Evolutionary conservation across 2,797 vertebrate species (phyloP).

Genomic region (Myotis pilosus): DNA sequence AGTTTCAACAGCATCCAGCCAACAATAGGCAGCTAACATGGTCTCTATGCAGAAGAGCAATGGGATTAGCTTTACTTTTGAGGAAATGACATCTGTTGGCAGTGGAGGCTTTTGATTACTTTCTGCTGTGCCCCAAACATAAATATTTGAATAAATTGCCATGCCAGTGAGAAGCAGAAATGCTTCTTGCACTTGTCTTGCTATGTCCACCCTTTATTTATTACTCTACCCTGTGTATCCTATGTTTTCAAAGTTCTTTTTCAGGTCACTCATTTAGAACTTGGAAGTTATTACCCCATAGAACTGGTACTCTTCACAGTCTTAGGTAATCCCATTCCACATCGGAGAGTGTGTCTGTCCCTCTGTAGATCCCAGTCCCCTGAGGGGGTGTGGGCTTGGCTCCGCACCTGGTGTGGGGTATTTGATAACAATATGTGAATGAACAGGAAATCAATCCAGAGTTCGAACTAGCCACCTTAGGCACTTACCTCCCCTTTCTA

Average conservation of each 20-base stretch:
- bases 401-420: too few relatives aligned
- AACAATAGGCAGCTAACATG: not conserved
- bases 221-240: rapidly evolving
- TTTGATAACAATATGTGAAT: not conserved
- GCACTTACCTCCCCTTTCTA: not conserved
- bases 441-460: not conserved
- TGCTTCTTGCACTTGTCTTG: not conserved
- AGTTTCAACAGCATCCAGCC: not conserved
- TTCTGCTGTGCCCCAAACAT: not conserved
- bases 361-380: not conserved
- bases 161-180: not conserved
- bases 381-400: not conserved
- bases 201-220: not conserved
- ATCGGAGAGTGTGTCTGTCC: not conserved
- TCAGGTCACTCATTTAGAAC: not conserved
- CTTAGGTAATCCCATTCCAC: not conserved
- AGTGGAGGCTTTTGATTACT: not conserved
- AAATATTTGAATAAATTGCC: not conserved
- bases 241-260: not conserved
- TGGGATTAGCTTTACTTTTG: not conserved
- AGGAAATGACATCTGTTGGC: not conserved
- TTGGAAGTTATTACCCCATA: not conserved
- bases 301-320: not conserved
- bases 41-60: not conserved
- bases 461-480: not conserved